Evolutionary conservation across 2,888 invertebrate species (phyloP).

Genomic region (Polyommatus icarus): DNA sequence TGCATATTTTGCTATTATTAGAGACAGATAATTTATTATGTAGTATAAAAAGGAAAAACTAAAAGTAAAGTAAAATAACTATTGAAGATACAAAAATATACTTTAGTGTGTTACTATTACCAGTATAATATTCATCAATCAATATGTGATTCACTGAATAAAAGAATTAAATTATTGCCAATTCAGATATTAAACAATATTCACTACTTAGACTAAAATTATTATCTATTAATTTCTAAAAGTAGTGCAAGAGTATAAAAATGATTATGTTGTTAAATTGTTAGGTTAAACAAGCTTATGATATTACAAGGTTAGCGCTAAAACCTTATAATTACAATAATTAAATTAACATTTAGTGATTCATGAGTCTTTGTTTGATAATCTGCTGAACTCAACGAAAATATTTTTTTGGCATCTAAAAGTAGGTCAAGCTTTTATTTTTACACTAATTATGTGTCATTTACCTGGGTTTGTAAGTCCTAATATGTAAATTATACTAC

Average conservation of each 20-base stretch:
- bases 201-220: no score
- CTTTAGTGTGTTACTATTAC: no score
- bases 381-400: background rate
- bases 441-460: slow-evolving; percentile 1
- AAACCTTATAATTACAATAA: slow-evolving; percentile 14
- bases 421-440: slow-evolving; percentile 17
- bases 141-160: no score
- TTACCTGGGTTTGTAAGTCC: background rate
- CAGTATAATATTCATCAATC: no score
- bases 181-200: no score
- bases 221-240: no score
- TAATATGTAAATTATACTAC: background rate
- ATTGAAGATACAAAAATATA: no score
- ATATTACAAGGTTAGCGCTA: background rate
- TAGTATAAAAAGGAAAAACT: no score
- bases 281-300: background rate
- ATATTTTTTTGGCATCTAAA: slow-evolving; percentile 12
- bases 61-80: no score
- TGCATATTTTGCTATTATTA: no score
- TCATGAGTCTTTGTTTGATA: slow-evolving; percentile 26
- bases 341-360: slow-evolving; percentile 19
- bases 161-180: no score
- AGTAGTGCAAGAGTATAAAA: background rate
- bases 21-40: no score
- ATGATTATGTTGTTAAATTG: background rate